A percentile compares a stretch with the other conserved stretches of the same genome.
Evolutionary conservation across 2,113 vertebrate species (phyloP).

Genomic region (Cairina moschata): DNA sequence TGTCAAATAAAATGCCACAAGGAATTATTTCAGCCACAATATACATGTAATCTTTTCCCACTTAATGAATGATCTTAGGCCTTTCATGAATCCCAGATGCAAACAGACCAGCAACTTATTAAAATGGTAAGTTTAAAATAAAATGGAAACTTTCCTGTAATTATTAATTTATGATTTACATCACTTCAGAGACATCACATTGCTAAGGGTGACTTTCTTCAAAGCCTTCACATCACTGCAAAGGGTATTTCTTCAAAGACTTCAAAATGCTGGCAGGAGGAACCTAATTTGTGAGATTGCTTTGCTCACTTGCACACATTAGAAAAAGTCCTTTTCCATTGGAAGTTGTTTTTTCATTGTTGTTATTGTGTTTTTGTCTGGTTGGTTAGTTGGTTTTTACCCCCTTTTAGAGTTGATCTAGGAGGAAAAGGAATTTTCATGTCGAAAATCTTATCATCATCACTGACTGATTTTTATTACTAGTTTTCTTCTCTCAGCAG

Average conservation of each 20-base stretch:
- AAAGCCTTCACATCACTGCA: slow-evolving; percentile 42
- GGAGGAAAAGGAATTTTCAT: background rate
- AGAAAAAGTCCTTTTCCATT: background rate
- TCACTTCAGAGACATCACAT: slow-evolving; percentile 16
- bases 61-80: background rate
- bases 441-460: background rate
- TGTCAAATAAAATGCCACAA: background rate
- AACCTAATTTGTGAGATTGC: slow-evolving; percentile 2
- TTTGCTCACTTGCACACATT: background rate
- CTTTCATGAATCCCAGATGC: background rate
- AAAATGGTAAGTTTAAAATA: slow-evolving; percentile 3
- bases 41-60: background rate
- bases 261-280: slow-evolving; percentile 31
- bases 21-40: background rate
- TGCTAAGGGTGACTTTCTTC: slow-evolving; percentile 27
- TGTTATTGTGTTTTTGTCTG: no score
- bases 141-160: slow-evolving; percentile 23
- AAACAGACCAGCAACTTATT: background rate
- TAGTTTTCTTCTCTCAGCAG: background rate
- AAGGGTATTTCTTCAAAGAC: slow-evolving; percentile 33
- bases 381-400: no score
- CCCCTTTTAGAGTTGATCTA: background rate
- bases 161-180: slow-evolving; percentile 40
- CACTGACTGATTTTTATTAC: background rate
- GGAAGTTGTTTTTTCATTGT: background rate